A percentile compares a stretch with the other conserved stretches of the same genome.
Evolutionary conservation across 2,888 invertebrate species (phyloP).

Genomic region (Andricus quercusramuli): DNA sequence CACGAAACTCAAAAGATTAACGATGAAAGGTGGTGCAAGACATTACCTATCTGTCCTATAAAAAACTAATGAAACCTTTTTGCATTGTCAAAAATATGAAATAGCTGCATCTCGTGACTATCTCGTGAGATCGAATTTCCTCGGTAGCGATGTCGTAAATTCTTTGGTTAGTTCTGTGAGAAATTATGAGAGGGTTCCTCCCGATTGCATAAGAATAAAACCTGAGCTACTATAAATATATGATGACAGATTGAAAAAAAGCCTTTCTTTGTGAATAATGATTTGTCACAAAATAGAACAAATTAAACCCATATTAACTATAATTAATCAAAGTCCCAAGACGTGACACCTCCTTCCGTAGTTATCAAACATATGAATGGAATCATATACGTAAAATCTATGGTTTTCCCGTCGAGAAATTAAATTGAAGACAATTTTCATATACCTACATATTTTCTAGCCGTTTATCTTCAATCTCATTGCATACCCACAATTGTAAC

Average conservation of each 20-base stretch:
- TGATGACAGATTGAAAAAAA: too few species aligned
- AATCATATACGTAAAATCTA: background rate
- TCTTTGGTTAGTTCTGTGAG: background rate
- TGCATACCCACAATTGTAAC: background rate
- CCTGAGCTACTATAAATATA: too few species aligned
- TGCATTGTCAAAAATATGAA: constrained; percentile 61
- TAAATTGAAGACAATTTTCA: too few species aligned
- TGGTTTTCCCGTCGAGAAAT: too few species aligned
- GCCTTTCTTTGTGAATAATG: too few species aligned
- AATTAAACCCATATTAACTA: too few species aligned
- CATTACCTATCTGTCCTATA: constrained; percentile 71
- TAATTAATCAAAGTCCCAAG: too few species aligned
- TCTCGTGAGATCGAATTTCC: constrained; percentile 23
- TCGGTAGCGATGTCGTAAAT: background rate
- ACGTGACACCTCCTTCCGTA: background rate
- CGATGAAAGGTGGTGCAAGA: constrained; percentile 74
- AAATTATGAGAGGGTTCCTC: background rate
- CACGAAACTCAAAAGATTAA: constrained; percentile 75
- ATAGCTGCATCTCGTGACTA: constrained; percentile 47
- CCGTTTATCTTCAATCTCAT: background rate
- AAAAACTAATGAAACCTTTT: constrained; percentile 74
- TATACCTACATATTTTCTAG: background rate
- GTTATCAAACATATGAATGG: background rate
- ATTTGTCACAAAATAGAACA: too few species aligned
- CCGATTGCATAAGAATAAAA: background rate